These are phyloP conservation scores for Protobothrops flavoviridis DNA, from an alignment of 2,113 vertebrate species.

Conservation along the genomic window DNA sequence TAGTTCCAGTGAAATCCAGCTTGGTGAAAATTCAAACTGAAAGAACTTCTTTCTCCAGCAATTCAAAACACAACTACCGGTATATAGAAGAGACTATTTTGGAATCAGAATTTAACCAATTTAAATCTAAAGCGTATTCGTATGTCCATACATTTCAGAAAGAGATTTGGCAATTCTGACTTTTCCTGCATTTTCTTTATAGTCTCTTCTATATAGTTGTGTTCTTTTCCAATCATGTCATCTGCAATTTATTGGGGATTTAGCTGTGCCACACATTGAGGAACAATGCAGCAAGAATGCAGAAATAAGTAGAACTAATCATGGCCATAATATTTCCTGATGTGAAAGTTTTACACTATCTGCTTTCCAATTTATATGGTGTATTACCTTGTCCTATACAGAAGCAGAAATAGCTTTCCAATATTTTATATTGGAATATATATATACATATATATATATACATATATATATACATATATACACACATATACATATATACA, in stretches of 20 bases:
- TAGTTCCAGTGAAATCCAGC: background rate
- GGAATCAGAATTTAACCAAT: background rate
- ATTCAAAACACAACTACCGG: background rate
- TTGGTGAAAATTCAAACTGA: background rate
- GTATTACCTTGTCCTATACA: background rate
- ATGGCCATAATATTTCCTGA: background rate
- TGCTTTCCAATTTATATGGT: background rate
- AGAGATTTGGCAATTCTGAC: background rate
- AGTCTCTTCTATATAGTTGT: too few species aligned
- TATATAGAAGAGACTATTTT: background rate
- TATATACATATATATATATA: too few species aligned
- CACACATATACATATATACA: too few species aligned
- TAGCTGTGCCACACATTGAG: background rate
- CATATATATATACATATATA: too few species aligned
- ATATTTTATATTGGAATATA: background rate
- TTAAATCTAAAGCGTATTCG: background rate
- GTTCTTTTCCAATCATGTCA: background rate
- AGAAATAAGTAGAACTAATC: background rate
- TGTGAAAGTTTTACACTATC: background rate
- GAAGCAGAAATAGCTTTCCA: background rate
- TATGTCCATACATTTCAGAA: background rate
- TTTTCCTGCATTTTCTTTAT: background rate
- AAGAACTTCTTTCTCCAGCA: background rate
- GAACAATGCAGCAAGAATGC: background rate
- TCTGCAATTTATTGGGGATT: background rate